Percentiles rank a stretch among this genome's conserved stretches.
These are phyloP conservation scores for Microchrysa polita DNA, from an alignment of 2,888 invertebrate genomes.

Conservation along the genomic window DNA sequence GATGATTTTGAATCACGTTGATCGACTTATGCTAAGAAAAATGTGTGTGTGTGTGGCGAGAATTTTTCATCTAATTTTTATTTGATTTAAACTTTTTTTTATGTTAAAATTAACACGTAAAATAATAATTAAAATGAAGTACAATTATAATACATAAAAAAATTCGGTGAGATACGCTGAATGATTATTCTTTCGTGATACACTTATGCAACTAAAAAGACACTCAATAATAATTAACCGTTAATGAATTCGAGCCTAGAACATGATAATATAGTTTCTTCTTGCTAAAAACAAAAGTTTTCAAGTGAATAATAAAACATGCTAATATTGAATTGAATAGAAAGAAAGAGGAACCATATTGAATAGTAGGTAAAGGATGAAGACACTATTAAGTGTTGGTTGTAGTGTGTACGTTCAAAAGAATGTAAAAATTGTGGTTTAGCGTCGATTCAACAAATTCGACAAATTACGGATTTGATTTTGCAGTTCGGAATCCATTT, in stretches of 20 bases:
- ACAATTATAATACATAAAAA: slow-evolving; percentile 8
- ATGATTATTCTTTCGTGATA: too few species aligned
- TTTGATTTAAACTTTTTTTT: too few species aligned
- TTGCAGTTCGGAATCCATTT: slow-evolving; percentile 64
- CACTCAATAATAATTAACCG: not conserved
- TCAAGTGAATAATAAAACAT: not conserved
- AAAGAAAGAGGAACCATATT: not conserved
- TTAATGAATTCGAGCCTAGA: too few species aligned
- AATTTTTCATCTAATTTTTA: not conserved
- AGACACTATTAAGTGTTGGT: not conserved
- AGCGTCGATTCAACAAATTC: slow-evolving; percentile 62
- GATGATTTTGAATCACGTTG: slow-evolving; percentile 33
- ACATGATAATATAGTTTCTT: too few species aligned
- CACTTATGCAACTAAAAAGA: slow-evolving; percentile 1
- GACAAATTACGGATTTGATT: slow-evolving; percentile 63
- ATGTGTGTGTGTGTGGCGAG: not conserved
- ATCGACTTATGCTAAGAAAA: slow-evolving; percentile 5
- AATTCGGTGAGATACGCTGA: slow-evolving; percentile 33
- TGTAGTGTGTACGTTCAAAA: not conserved
- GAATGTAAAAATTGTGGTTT: slow-evolving; percentile 22
- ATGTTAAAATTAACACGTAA: not conserved
- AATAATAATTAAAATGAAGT: not conserved
- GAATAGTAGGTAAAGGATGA: not conserved
- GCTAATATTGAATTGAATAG: not conserved
- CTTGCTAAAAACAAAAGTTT: not conserved